Conservation (phyloP, 2,113 vertebrate species). For the Electrona antarctica region DNA sequence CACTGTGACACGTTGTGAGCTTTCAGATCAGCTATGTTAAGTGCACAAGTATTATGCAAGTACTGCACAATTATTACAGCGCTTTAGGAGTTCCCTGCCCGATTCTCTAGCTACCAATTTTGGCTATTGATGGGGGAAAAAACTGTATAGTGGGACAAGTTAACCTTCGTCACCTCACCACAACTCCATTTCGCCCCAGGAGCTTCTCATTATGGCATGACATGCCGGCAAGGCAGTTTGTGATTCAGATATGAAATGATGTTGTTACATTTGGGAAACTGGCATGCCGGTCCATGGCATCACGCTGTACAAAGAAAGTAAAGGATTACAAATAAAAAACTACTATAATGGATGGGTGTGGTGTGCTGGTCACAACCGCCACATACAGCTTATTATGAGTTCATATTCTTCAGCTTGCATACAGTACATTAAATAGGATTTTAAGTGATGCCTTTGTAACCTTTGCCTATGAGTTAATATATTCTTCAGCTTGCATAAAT, state of each 20-base stretch:
- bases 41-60: too few relatives aligned
- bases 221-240: neutral
- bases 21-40: too few relatives aligned
- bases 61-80: too few relatives aligned
- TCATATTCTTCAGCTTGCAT: too few relatives aligned
- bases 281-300: neutral
- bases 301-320: neutral
- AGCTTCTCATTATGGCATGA: conserved; percentile 3
- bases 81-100: conserved; percentile 9
- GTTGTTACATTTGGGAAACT: neutral
- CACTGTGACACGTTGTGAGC: too few relatives aligned
- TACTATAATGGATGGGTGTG: too few relatives aligned
- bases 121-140: conserved; percentile 4
- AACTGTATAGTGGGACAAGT: neutral
- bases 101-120: conserved; percentile 23
- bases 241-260: neutral
- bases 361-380: too few relatives aligned
- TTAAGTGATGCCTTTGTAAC: too few relatives aligned
- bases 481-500: conserved; percentile 18
- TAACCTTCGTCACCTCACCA: conserved; percentile 17
- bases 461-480: neutral
- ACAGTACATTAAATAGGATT: too few relatives aligned
- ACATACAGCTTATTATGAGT: too few relatives aligned
- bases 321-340: too few relatives aligned
- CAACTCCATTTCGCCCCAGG: neutral